These are phyloP conservation scores for Ditylenchus dipsaci DNA, from an alignment of 1,140 invertebrate species.

Conservation along the genomic window DNA sequence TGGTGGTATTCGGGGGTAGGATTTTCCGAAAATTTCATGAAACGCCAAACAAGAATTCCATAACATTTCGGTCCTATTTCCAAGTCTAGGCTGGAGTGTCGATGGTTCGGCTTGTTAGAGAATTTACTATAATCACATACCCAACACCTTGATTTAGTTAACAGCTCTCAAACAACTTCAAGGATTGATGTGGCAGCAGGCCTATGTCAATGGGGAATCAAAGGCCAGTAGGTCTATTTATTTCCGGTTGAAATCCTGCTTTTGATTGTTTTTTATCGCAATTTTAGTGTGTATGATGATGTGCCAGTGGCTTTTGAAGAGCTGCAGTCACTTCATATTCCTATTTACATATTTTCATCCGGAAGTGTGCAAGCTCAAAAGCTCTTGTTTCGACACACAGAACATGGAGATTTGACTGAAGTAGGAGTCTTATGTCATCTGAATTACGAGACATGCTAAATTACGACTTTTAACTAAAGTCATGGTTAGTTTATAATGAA, in stretches of 20 bases:
- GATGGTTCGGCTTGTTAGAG: no score
- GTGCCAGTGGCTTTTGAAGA: constrained; percentile 70
- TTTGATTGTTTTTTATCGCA: background rate
- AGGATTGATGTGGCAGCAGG: constrained; percentile 79
- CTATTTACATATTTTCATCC: constrained; percentile 82
- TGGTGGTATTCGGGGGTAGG: no score
- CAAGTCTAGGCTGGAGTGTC: no score
- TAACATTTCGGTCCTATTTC: no score
- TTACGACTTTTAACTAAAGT: no score
- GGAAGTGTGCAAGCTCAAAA: constrained; percentile 74
- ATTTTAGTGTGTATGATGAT: constrained; percentile 70
- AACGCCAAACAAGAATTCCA: no score
- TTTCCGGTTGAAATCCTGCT: background rate
- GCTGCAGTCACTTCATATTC: constrained; percentile 67
- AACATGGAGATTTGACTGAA: constrained; percentile 69
- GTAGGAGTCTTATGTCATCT: constrained; percentile 8
- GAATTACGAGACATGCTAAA: no score
- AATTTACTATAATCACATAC: no score
- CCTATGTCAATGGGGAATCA: constrained; percentile 72
- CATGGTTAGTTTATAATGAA: no score
- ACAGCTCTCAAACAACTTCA: constrained; percentile 76
- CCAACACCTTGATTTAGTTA: constrained; percentile 16
- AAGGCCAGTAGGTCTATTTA: constrained; percentile 68
- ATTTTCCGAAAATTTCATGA: no score
- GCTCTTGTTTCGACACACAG: constrained; percentile 74